Base-by-base conservation (phyloP, 1,140 invertebrate genomes). In the Apis cerana region DNA sequence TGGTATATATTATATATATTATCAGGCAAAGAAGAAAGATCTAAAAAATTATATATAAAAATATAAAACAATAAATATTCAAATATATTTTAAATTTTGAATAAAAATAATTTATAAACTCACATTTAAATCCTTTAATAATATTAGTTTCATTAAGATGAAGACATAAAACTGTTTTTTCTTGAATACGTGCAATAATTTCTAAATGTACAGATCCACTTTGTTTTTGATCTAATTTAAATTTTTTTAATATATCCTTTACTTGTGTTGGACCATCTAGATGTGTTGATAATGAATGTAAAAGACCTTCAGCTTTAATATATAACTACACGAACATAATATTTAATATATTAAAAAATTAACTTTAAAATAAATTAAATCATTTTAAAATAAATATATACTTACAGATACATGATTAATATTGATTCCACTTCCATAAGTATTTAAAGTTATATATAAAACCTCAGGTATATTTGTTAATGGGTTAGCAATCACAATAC, bases 401-500 rank as follows among this genome's bases (percentile, higher is more conserved):
- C 94, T 92, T 90, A 95, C 95, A 69, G 95, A 94, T 80, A 95
- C 89, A 80, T 95, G 94, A 81, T 95, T 95, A 2, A 95, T 94
- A 77, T 94, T 94, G 75, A 93, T 93, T 23, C 95, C 95, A 85
- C 95, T 92, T 2, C 95, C 95, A 86, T 96, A 95, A 80, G 95
- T 95, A 88, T 95, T 95, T 23, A 96, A 90, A 58, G 95, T 95
- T 27, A 96, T 92, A 81, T 95, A 95, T 10, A 94, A 90, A 65
- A 96, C 94, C 85, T 95, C 95, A 0, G 96, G 96, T 84, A 96
- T 93, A 82, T 96, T 95, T 19, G 95, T 96, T 58, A 91, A 88
- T 50, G 95, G 94, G 91, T 96, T 95, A 5, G 95, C 96, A n/a
- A 96, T 94, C 4, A 95, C 89, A 43, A 96, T 93, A 48, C 94